Percentiles rank a stretch among this genome's conserved stretches.
These are phyloP conservation scores for Lagorchestes hirsutus DNA, from an alignment of 2,797 vertebrate genomes.

Conservation along the genomic window DNA sequence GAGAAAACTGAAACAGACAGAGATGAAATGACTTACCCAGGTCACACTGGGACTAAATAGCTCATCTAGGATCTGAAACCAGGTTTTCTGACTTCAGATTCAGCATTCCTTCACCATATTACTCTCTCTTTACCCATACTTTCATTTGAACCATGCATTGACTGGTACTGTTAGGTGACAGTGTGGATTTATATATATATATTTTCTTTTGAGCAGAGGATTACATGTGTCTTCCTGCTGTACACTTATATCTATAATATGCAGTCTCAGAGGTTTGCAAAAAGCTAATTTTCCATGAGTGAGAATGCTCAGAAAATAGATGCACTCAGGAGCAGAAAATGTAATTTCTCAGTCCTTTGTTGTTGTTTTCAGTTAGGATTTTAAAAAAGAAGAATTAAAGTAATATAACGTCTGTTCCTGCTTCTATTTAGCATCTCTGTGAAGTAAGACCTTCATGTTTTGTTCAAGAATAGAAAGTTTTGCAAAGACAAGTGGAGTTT, in stretches of 20 bases:
- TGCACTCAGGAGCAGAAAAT: constrained; percentile 54
- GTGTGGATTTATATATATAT: constrained; percentile 53
- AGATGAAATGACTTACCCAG: background rate
- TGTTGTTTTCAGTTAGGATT: constrained; percentile 61
- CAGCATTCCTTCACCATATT: background rate
- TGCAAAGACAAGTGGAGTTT: constrained; percentile 31
- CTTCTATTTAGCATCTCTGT: constrained; percentile 27
- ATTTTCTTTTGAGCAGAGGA: constrained; percentile 64
- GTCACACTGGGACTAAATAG: background rate
- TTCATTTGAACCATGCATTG: constrained; percentile 71
- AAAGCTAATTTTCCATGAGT: constrained; percentile 74
- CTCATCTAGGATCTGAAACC: background rate
- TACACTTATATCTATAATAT: constrained; percentile 64
- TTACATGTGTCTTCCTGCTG: constrained; percentile 62
- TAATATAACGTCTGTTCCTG: constrained; percentile 25
- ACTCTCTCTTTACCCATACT: constrained; percentile 12
- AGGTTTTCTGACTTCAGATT: background rate
- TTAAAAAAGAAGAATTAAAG: constrained; percentile 59
- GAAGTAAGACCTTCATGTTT: constrained; percentile 38
- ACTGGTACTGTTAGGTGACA: constrained; percentile 31
- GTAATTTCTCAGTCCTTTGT: constrained; percentile 62
- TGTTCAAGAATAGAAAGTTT: constrained; percentile 13
- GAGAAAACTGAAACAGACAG: background rate
- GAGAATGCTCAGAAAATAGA: constrained; percentile 75
- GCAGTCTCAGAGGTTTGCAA: constrained; percentile 67